Evolutionary conservation across 2,113 vertebrate species (phyloP), one percentile per base, ranked within the genome.

Genomic region (Lophochroa leadbeateri): DNA sequence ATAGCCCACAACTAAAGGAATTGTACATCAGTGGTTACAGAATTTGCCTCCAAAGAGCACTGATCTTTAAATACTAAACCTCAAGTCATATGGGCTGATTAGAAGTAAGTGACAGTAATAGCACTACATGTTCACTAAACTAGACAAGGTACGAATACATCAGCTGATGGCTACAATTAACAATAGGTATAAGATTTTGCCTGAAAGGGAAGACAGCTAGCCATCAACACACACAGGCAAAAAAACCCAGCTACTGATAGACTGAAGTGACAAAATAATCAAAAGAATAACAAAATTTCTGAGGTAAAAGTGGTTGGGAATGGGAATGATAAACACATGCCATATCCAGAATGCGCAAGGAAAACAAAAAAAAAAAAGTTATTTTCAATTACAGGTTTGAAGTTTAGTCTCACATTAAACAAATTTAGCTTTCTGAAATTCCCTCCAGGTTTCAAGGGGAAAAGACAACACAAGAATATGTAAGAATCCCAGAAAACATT

Each of bases 281-380:
- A 50, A 50, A 84, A 63, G 14, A 67, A 55, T 55, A 81, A 44
- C 2, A 0, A 50, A 41, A 82, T 19, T 67, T 27, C 23, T 47
- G 11, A 61, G 5, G 20, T 19, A 63, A 57, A 70, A 68, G 5
- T 27, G 39, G 37, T 19, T 12, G 24, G 4, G 39, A 85, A 52
- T 49, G 3, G 12, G 9, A 64, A 53, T 7, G 0, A 44, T n/a
- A 79, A 8, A 44, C 0, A 0, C 13, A 33, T 11, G 6, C 11
- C 23, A 33, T 6, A 80, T 14, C 4, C n/a, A 47, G 23, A 79
- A 60, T 5, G 5, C 17, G 53, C 21, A 29, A 68, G 41, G 3
- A 9, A 50, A 20, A 64, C 27, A 6, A 7, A 17, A 3, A 46
- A 55, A 35, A 16, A 47, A 57, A 41, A 23, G 2, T 2, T 49